Percentiles rank a stretch among this genome's conserved stretches.
These are phyloP conservation scores for Progne subis DNA, from an alignment of 2,113 vertebrate species.

Conservation along the genomic window DNA sequence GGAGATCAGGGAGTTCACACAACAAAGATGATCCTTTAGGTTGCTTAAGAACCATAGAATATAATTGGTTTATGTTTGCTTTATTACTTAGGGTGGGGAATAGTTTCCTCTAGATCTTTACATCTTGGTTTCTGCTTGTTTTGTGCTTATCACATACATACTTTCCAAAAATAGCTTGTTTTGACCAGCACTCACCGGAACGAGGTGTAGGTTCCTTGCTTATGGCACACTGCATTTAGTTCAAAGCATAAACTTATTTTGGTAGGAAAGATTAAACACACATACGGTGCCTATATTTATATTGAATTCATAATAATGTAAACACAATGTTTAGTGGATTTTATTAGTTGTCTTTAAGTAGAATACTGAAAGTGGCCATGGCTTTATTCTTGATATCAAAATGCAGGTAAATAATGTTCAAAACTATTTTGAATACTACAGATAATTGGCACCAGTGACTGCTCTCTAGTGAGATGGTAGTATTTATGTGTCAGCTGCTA, in stretches of 20 bases:
- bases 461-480: not conserved
- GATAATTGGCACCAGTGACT: not conserved
- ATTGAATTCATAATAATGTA: not conserved
- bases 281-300: not conserved
- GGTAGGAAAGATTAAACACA: not conserved
- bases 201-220: not conserved
- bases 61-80: not conserved
- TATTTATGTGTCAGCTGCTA: not conserved
- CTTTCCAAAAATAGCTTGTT: not conserved
- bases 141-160: not conserved
- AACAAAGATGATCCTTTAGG: accelerated
- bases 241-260: not conserved
- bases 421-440: not conserved
- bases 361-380: not conserved
- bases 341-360: not conserved
- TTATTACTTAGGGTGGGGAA: not conserved
- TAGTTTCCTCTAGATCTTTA: not conserved
- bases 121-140: not conserved
- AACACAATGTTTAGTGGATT: not conserved
- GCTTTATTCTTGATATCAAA: not conserved
- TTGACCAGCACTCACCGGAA: not conserved
- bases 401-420: not conserved
- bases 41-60: not conserved
- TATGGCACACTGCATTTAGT: not conserved
- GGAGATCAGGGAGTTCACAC: not conserved